Evolutionary conservation across 2,888 invertebrate genomes (phyloP), one percentile per base, ranked within the genome.

Genomic region (Dusona sp.): DNA sequence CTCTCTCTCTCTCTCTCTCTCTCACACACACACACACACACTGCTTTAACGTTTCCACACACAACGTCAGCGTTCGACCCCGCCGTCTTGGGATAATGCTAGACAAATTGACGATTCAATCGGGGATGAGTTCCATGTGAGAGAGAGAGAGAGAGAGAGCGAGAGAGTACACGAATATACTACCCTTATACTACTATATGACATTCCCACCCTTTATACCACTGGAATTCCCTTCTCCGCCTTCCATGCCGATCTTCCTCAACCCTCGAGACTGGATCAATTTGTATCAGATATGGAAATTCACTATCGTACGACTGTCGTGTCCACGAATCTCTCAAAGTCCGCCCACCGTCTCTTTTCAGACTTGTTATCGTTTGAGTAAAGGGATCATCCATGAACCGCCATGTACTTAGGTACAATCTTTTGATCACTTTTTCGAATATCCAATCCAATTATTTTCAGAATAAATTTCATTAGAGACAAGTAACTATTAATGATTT

Each of bases 61-160:
- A 72, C 72, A 65, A 74, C 64, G 38, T 65, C 78, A 54, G 36
- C 57, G 80, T 87, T 88, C 89, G 85, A 89, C 88, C 91, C 89
- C 88, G 89, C 85, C 91, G 90, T 91, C 89, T 85, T 88, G 78
- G 92, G 94, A 94, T 94, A 94, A 94, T 94, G 92, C 93, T 92
- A 91, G 93, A 93, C 93, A 94, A 94, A 94, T 94, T 94, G 93
- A 93, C 93, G 93, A 94, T 94, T 94, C 93, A 93, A 92, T 92
- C 90, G 92, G 79, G 75, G 75, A 72, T 83, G 81, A 92, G 90
- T 92, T 89, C 92, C 90, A 90, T 90, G 90, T 91, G 92, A 54
- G 25, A 90, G 90, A 90, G 91, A 11, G 72, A 29, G 33, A 51
- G 73, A 73, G 73, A 73, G 22, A 54, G 36, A 72, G 74, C 38